Conservation (phyloP, 64 coral and sea anemone species). For the Pocillopora damicornis region DNA sequence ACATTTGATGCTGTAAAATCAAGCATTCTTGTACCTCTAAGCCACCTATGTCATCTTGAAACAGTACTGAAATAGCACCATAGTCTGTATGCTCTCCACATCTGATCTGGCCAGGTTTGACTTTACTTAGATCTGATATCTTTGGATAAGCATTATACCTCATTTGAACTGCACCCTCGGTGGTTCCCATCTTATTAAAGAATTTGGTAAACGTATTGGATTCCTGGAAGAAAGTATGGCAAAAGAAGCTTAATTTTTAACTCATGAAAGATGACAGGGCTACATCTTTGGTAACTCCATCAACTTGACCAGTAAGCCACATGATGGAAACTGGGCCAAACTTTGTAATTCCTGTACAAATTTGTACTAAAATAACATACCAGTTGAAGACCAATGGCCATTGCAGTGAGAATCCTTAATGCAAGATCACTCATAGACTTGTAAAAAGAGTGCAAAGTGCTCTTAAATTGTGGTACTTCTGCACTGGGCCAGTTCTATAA, state of each 20-base stretch:
- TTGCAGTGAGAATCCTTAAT: slow-evolving; percentile 43
- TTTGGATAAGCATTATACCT: slow-evolving; percentile 77
- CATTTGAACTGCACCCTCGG: slow-evolving; percentile 41
- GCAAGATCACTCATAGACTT: slow-evolving; percentile 36
- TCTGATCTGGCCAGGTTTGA: slow-evolving; percentile 63
- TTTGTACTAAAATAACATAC: background rate
- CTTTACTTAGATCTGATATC: slow-evolving; percentile 9
- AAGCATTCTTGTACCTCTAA: slow-evolving; percentile 47
- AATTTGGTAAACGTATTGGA: slow-evolving; percentile 33
- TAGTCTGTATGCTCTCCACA: slow-evolving; percentile 90
- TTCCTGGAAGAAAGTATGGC: slow-evolving; percentile 32
- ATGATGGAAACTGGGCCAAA: too few relatives aligned
- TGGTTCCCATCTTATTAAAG: slow-evolving; percentile 66
- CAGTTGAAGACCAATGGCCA: slow-evolving; percentile 59
- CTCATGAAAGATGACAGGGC: background rate
- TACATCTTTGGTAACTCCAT: background rate
- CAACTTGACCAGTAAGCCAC: too few relatives aligned
- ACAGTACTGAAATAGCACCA: slow-evolving; percentile 69
- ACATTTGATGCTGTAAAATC: too few relatives aligned
- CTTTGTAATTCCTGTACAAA: background rate
- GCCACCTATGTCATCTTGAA: slow-evolving; percentile 81
- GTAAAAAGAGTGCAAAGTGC: slow-evolving; percentile 37
- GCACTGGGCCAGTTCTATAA: slow-evolving; percentile 61
- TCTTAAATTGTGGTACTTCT: slow-evolving; percentile 46
- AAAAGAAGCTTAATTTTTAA: background rate